phyloP scores from a whole-genome alignment of 1,140 invertebrate genomes.

The Tyrophagus putrescentiae region DNA sequence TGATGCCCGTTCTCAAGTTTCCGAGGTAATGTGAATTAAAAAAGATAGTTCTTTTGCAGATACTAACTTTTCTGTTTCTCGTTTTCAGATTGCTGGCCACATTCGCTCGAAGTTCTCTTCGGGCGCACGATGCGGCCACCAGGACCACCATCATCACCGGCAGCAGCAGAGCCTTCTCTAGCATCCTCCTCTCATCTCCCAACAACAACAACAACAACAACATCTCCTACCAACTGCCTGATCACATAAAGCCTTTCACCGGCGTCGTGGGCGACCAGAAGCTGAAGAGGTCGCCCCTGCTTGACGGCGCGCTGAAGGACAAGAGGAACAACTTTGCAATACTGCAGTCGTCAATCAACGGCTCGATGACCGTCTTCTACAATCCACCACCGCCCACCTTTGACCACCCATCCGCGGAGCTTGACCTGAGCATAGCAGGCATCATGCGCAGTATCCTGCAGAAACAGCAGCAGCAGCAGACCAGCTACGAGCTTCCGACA shows the following conservation, averaged over 20 bases:
- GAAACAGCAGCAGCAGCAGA: not conserved
- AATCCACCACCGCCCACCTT: too few relatives aligned
- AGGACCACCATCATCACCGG: not conserved
- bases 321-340: not conserved
- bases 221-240: conserved; percentile 7
- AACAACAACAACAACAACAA: too few relatives aligned
- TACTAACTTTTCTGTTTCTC: too few relatives aligned
- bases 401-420: not conserved
- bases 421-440: not conserved
- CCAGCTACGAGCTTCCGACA: not conserved
- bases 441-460: not conserved
- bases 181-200: too few relatives aligned
- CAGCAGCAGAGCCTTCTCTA: too few relatives aligned
- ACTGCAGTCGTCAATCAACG: not conserved
- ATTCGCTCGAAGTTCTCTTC: not conserved
- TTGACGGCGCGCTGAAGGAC: too few relatives aligned
- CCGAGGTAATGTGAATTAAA: too few relatives aligned
- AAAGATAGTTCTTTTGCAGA: too few relatives aligned
- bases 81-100: too few relatives aligned
- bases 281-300: not conserved
- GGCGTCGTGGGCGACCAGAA: not conserved
- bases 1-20: too few relatives aligned
- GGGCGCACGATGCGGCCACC: too few relatives aligned
- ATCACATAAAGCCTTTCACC: not conserved
- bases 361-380: not conserved